Conservation (phyloP, 2,797 vertebrate genomes). For the Alexandromys oeconomus region DNA sequence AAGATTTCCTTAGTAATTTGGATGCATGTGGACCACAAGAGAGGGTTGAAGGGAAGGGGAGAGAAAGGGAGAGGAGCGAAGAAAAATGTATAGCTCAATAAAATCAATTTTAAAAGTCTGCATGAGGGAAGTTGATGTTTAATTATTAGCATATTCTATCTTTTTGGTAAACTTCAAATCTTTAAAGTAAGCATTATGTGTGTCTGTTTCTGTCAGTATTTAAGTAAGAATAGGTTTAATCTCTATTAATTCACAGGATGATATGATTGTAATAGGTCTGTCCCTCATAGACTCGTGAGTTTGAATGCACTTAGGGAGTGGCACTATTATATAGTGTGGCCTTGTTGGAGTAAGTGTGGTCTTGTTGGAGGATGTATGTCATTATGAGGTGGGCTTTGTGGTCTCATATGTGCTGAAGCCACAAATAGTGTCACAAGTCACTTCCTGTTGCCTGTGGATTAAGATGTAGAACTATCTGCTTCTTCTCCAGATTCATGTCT, state of each 20-base stretch:
- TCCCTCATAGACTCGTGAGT: not conserved
- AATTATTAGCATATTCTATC: not conserved
- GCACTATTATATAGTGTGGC: not conserved
- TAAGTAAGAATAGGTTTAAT: slow-evolving; percentile 4
- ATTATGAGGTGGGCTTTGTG: not conserved
- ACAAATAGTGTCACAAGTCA: not conserved
- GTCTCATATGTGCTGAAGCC: not conserved
- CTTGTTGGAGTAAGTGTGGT: not conserved
- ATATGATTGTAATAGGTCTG: not conserved
- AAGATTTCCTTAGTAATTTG: no score
- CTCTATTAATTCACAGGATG: not conserved
- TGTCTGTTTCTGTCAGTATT: not conserved
- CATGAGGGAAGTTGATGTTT: not conserved
- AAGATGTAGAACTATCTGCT: not conserved
- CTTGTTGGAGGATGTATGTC: not conserved
- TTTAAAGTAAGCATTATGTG: not conserved
- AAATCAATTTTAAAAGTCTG: not conserved
- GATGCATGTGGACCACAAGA: no score
- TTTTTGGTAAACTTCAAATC: not conserved
- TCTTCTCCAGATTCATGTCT: not conserved
- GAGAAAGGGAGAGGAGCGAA: no score
- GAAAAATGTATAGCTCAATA: no score
- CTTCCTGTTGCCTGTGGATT: not conserved
- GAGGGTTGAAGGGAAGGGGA: no score
- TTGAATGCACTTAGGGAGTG: not conserved